phyloP scores from a whole-genome alignment of 2,888 invertebrate species.

The Lysandra coridon region DNA sequence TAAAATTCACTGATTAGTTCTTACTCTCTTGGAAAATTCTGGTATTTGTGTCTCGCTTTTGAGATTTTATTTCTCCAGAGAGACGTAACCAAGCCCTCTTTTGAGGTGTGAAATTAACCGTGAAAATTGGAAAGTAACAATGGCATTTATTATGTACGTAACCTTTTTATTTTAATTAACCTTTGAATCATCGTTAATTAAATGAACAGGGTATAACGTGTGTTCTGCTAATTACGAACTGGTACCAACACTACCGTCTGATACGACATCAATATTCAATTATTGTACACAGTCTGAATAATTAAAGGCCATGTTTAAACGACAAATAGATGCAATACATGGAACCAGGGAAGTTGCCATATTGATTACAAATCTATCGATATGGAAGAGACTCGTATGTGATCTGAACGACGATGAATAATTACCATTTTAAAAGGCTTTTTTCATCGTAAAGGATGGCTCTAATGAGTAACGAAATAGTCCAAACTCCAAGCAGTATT shows the following conservation, averaged over 20 bases:
- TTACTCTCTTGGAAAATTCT: not conserved
- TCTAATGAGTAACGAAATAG: not conserved
- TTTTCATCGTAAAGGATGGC: not conserved
- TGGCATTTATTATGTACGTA: not conserved
- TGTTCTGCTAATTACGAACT: not conserved
- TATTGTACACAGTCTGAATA: slow-evolving; percentile 14
- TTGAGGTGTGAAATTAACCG: not conserved
- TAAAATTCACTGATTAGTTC: not conserved
- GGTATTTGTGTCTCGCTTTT: not conserved
- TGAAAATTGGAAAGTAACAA: not conserved
- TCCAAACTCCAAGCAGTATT: not conserved
- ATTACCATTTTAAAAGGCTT: not conserved
- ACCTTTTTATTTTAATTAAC: not conserved
- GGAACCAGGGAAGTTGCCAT: slow-evolving; percentile 12
- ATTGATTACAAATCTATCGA: not conserved
- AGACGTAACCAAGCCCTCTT: not conserved
- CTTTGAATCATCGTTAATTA: slow-evolving; percentile 18
- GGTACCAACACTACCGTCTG: slow-evolving; percentile 2
- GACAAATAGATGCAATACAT: not conserved
- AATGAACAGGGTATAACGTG: not conserved
- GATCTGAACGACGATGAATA: not conserved
- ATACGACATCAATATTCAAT: slow-evolving; percentile 20
- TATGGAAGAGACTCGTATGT: slow-evolving; percentile 1
- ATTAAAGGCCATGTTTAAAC: slow-evolving; percentile 6
- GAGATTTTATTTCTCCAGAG: not conserved